Evolutionary conservation across 2,113 vertebrate genomes (phyloP).

Genomic region (Amia ocellicauda): DNA sequence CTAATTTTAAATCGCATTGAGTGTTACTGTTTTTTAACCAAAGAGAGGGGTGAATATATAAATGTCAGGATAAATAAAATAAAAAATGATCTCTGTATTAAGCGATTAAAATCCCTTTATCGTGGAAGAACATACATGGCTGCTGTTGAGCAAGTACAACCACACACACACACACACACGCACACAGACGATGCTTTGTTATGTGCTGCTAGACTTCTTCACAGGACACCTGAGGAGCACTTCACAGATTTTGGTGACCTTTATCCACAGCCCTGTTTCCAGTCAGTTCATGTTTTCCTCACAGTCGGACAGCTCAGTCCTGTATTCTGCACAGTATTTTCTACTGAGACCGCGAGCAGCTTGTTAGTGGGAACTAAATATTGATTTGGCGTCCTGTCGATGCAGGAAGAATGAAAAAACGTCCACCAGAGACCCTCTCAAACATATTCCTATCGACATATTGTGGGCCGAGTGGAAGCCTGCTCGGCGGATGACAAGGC

Average conservation of each 20-base stretch:
- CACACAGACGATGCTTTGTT: conserved; percentile 8
- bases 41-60: too few relatives aligned
- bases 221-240: conserved; percentile 72
- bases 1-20: too few relatives aligned
- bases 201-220: background rate
- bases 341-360: conserved; percentile 96
- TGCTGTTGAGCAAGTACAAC: too few relatives aligned
- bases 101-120: background rate
- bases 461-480: conserved; percentile 85
- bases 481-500: conserved; percentile 93
- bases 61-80: background rate
- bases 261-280: conserved; percentile 79
- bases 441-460: conserved; percentile 99
- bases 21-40: too few relatives aligned
- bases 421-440: conserved; percentile 96
- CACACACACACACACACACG: conserved; percentile 40
- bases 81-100: background rate
- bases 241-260: conserved; percentile 80
- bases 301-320: conserved; percentile 97
- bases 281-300: conserved; percentile 98
- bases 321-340: conserved; percentile 81
- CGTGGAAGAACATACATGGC: too few relatives aligned
- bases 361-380: conserved; percentile 99
- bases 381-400: conserved; percentile 99
- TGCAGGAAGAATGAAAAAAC: conserved; percentile 99